phyloP scores from a whole-genome alignment of 2,797 vertebrate genomes.

The Chiroxiphia lanceolata region DNA sequence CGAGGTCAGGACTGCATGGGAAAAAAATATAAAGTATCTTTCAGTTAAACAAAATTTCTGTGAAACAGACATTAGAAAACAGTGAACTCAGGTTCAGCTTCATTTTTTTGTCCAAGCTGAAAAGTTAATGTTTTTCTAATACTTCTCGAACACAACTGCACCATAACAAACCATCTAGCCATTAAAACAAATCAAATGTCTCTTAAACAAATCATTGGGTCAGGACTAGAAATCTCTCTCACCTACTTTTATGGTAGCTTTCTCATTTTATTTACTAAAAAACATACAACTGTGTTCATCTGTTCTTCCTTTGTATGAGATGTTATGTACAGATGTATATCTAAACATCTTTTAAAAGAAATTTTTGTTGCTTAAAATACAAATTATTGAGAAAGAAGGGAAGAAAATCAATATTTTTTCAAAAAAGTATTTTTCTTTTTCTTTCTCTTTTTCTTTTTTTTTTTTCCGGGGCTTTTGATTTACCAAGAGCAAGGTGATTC shows the following conservation, averaged over 20 bases:
- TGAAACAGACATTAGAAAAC: not conserved
- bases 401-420: not conserved
- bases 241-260: not conserved
- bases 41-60: not conserved
- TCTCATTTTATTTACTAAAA: not conserved
- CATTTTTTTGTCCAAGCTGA: not conserved
- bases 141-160: not conserved
- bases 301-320: not conserved
- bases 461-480: not conserved
- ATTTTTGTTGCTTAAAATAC: not conserved
- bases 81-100: not conserved
- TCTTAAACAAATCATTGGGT: not conserved
- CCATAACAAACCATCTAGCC: not conserved
- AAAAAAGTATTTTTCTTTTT: not conserved
- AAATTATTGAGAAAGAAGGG: not conserved
- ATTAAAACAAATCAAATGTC: not conserved
- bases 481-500: not conserved
- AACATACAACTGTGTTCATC: rapidly evolving
- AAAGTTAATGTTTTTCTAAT: not conserved
- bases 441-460: not conserved
- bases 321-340: not conserved
- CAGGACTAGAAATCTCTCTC: not conserved
- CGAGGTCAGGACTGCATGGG: not conserved
- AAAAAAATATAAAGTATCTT: not conserved
- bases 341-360: not conserved